Conservation (phyloP, 1,140 invertebrate genomes). For the Parasteatoda tepidariorum region DNA sequence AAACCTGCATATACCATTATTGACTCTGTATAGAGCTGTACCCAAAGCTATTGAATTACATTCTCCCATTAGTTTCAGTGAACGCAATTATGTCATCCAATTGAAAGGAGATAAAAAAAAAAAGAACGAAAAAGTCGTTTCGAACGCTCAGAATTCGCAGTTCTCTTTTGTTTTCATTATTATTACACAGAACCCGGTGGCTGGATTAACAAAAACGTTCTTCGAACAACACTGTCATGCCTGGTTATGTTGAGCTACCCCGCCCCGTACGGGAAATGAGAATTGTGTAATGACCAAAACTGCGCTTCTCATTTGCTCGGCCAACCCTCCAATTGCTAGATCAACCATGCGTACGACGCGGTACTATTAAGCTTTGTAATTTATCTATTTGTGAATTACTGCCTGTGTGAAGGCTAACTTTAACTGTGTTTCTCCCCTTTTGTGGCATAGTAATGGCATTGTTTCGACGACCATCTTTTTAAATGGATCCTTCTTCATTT, state of each 20-base stretch:
- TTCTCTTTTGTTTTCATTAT: not conserved
- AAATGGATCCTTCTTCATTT: conserved; percentile 23
- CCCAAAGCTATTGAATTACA: not conserved
- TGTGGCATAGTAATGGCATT: conserved; percentile 37
- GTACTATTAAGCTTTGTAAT: conserved; percentile 52
- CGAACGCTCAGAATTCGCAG: not conserved
- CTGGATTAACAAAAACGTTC: conserved; percentile 36
- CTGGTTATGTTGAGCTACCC: conserved; percentile 42
- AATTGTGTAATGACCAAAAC: conserved; percentile 47
- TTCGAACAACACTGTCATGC: conserved; percentile 31
- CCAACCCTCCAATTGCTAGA: conserved; percentile 43
- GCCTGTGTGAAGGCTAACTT: conserved; percentile 26
- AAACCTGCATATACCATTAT: no score
- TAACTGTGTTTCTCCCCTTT: conserved; percentile 7
- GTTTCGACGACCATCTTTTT: conserved; percentile 31
- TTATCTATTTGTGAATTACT: conserved; percentile 59
- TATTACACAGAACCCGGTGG: conserved; percentile 7
- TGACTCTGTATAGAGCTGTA: no score
- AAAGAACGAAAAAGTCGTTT: not conserved
- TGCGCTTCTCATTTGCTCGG: conserved; percentile 38
- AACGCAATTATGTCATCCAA: not conserved
- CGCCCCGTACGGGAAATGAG: conserved; percentile 51
- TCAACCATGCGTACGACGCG: conserved; percentile 44
- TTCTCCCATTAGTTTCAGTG: not conserved
- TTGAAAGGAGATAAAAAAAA: not conserved